Conservation (phyloP, 2,797 vertebrate species). For the Rhynchonycteris naso region DNA sequence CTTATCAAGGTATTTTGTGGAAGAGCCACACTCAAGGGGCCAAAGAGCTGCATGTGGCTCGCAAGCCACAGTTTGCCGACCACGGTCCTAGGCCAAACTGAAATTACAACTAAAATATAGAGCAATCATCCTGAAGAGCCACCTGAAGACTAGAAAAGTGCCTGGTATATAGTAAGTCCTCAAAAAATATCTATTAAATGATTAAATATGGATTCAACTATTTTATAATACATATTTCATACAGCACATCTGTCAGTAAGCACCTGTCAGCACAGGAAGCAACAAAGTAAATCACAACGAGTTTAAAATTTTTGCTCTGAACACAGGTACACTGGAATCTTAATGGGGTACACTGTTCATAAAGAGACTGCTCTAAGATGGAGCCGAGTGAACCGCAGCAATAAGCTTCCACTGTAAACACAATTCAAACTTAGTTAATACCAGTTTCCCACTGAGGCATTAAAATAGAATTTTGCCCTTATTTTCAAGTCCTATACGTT, state of each 20-base stretch:
- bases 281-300: constrained; percentile 37
- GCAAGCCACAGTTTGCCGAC: no score
- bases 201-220: background rate
- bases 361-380: background rate
- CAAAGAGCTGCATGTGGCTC: no score
- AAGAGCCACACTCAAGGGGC: no score
- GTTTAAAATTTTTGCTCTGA: constrained; percentile 11
- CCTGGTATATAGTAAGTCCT: background rate
- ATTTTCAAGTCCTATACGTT: background rate
- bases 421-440: background rate
- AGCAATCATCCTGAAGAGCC: no score
- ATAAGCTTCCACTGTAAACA: background rate
- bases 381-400: background rate
- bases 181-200: background rate
- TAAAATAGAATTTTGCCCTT: constrained; percentile 19
- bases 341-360: background rate
- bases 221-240: constrained; percentile 18
- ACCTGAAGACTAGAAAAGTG: background rate
- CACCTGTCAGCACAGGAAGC: background rate
- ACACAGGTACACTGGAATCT: background rate
- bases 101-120: no score
- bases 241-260: background rate
- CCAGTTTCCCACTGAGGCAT: background rate
- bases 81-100: no score
- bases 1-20: no score